These are phyloP conservation scores for Trichonephila inaurata DNA, from an alignment of 1,140 invertebrate species.

Conservation along the genomic window DNA sequence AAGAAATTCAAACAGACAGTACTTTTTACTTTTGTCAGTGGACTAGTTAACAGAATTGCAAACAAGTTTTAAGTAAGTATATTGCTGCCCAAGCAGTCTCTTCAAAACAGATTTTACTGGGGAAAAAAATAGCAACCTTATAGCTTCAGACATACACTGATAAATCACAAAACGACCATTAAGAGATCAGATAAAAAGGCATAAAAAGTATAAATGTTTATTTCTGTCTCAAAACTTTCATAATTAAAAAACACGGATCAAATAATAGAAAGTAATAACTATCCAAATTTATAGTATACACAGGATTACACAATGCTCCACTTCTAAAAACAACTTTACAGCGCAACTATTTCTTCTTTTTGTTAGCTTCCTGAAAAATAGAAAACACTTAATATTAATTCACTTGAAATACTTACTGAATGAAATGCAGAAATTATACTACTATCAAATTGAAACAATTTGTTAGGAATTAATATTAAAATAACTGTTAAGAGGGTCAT, in stretches of 20 bases:
- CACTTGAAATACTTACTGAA: too few relatives aligned
- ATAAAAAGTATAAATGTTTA: conserved; percentile 13
- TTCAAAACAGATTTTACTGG: background rate
- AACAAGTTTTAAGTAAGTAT: too few relatives aligned
- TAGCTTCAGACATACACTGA: background rate
- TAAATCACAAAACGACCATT: too few relatives aligned
- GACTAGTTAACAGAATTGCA: too few relatives aligned
- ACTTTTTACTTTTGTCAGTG: too few relatives aligned
- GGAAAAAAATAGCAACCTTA: background rate
- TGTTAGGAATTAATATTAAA: too few relatives aligned
- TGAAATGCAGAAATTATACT: too few relatives aligned
- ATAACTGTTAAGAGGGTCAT: too few relatives aligned
- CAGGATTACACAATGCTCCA: background rate
- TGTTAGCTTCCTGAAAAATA: background rate
- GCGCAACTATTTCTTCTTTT: background rate
- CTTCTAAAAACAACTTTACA: background rate
- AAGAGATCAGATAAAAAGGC: background rate
- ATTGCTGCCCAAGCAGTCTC: background rate
- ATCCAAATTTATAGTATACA: conserved; percentile 29
- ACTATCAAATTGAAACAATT: too few relatives aligned
- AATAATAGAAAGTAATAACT: background rate
- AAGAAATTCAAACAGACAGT: background rate
- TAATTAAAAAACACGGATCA: background rate
- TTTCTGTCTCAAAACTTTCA: background rate
- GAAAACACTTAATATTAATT: background rate